Conservation (phyloP, 2,888 invertebrate species). For the Conomelus anceps region DNA sequence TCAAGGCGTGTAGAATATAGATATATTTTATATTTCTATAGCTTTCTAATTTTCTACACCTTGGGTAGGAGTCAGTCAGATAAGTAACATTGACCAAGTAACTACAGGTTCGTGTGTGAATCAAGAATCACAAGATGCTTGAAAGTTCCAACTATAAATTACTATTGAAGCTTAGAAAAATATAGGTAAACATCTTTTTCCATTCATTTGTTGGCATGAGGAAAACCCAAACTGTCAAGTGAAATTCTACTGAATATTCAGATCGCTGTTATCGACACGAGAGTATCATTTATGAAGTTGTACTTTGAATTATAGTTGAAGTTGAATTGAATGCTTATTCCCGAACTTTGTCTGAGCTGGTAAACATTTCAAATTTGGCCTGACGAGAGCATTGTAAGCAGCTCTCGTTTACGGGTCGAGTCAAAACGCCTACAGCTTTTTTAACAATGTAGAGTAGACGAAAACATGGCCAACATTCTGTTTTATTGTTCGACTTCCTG, state of each 20-base stretch:
- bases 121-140: too few species aligned
- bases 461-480: not conserved
- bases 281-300: not conserved
- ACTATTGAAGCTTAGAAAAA: too few species aligned
- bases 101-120: too few species aligned
- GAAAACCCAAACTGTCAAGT: not conserved
- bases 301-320: not conserved
- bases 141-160: too few species aligned
- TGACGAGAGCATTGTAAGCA: not conserved
- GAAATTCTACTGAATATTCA: not conserved
- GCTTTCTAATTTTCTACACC: too few species aligned
- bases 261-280: not conserved
- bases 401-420: not conserved
- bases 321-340: not conserved
- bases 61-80: too few species aligned
- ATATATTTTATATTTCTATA: too few species aligned
- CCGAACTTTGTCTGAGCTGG: not conserved
- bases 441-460: not conserved
- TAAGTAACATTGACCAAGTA: too few species aligned
- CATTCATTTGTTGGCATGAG: not conserved
- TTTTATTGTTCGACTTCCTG: conserved; percentile 2
- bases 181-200: too few species aligned
- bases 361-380: not conserved
- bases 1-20: too few species aligned
- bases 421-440: not conserved